A percentile compares a stretch with the other conserved stretches of the same genome.
These are phyloP conservation scores for Leucophenga maculata DNA, from an alignment of 2,888 invertebrate species.

Conservation along the genomic window DNA sequence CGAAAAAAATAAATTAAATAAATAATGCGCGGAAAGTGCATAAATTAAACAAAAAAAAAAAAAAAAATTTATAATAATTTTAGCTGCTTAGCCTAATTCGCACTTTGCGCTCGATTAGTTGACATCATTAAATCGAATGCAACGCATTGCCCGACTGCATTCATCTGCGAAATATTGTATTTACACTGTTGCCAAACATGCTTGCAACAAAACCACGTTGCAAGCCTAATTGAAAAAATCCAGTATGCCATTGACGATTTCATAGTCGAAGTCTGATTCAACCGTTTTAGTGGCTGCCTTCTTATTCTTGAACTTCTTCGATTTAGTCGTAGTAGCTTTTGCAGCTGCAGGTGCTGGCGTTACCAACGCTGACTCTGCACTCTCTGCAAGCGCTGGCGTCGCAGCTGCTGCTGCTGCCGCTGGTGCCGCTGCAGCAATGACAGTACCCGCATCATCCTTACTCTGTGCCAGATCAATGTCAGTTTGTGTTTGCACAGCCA, in stretches of 20 bases:
- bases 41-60: conserved; percentile 7
- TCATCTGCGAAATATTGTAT: conserved; percentile 60
- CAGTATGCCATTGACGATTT: conserved; percentile 66
- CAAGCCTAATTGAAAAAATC: conserved; percentile 69
- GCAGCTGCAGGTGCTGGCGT: conserved; percentile 32
- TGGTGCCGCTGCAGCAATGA: conserved; percentile 31
- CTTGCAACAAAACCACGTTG: conserved; percentile 54
- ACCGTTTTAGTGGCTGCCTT: conserved; percentile 57
- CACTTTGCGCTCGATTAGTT: background rate
- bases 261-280: conserved; percentile 62
- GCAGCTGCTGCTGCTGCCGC: conserved; percentile 26
- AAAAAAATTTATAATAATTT: background rate
- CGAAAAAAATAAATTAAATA: background rate
- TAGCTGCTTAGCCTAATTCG: background rate
- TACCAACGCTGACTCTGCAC: too few species aligned
- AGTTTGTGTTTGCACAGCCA: conserved; percentile 32
- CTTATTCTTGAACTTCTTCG: conserved; percentile 68
- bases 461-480: conserved; percentile 56
- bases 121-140: background rate
- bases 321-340: too few species aligned
- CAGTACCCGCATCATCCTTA: conserved; percentile 62
- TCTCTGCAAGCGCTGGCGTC: conserved; percentile 22
- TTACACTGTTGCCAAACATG: conserved; percentile 64
- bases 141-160: too few species aligned
- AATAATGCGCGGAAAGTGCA: background rate